phyloP scores from a whole-genome alignment of 2,888 invertebrate species.

The Salpingus planirostris region DNA sequence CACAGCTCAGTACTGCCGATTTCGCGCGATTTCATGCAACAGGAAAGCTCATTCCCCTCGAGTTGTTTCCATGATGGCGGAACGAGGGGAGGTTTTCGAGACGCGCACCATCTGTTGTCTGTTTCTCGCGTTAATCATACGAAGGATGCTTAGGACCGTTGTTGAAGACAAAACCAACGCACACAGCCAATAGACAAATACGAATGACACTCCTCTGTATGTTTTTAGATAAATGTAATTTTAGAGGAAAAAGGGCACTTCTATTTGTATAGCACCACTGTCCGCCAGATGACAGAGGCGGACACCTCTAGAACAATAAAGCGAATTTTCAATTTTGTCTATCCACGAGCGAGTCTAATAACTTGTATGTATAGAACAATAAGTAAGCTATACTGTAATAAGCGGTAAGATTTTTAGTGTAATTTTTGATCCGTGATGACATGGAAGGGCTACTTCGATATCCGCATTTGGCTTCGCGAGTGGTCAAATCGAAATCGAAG shows the following conservation, averaged over 20 bases:
- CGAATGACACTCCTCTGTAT: slow-evolving; percentile 23
- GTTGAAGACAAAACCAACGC: slow-evolving; percentile 26
- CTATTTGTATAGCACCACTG: slow-evolving; percentile 25
- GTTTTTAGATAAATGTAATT: slow-evolving; percentile 20
- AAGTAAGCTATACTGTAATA: slow-evolving; percentile 17
- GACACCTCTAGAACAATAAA: slow-evolving; percentile 20
- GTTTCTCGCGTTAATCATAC: too few relatives aligned
- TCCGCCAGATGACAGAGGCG: slow-evolving; percentile 14
- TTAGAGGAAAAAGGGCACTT: slow-evolving; percentile 20
- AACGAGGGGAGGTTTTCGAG: neutral
- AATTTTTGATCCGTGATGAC: slow-evolving; percentile 14
- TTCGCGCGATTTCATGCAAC: slow-evolving; percentile 9
- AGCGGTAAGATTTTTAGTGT: slow-evolving; percentile 15
- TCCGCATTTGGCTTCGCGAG: too few relatives aligned
- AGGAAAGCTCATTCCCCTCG: neutral
- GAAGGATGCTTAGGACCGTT: slow-evolving; percentile 21
- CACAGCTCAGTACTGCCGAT: slow-evolving; percentile 36
- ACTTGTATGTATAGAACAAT: slow-evolving; percentile 31
- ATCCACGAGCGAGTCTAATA: slow-evolving; percentile 18
- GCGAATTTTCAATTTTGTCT: slow-evolving; percentile 22
- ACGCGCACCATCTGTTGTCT: too few relatives aligned
- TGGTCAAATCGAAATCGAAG: too few relatives aligned
- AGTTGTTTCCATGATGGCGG: too few relatives aligned
- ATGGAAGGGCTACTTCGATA: slow-evolving; percentile 1
- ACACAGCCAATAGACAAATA: slow-evolving; percentile 39